These are phyloP conservation scores for Melanotaenia duboulayi DNA, from an alignment of 2,113 vertebrate species.

Conservation along the genomic window DNA sequence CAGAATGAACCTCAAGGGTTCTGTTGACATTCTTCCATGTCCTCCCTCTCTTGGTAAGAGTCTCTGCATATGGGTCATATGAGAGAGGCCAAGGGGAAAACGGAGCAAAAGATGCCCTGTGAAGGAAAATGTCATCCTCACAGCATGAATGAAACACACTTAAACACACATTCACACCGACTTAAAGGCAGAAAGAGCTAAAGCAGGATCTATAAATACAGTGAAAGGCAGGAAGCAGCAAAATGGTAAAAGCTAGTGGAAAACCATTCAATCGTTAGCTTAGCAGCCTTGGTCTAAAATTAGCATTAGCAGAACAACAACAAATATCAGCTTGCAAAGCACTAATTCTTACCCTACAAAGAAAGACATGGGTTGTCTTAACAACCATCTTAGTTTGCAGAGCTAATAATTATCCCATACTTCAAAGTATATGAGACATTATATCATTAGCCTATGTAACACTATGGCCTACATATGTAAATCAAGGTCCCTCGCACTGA, in stretches of 20 bases:
- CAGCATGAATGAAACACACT: slow-evolving; percentile 35
- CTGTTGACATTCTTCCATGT: slow-evolving; percentile 74
- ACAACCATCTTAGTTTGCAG: slow-evolving; percentile 31
- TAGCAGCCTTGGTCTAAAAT: slow-evolving; percentile 58
- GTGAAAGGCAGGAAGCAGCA: slow-evolving; percentile 44
- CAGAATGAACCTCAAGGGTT: slow-evolving; percentile 57
- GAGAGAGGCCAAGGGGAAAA: slow-evolving; percentile 64
- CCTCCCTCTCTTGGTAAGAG: slow-evolving; percentile 47
- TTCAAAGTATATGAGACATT: slow-evolving; percentile 51
- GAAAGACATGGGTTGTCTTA: slow-evolving; percentile 22
- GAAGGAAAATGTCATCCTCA: slow-evolving; percentile 66
- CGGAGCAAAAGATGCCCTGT: slow-evolving; percentile 42
- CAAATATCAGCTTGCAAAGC: slow-evolving; percentile 8
- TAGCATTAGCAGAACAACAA: slow-evolving; percentile 17
- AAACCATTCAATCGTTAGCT: slow-evolving; percentile 57
- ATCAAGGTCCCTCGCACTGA: slow-evolving; percentile 44
- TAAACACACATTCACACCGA: slow-evolving; percentile 1
- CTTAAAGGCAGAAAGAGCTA: slow-evolving; percentile 6
- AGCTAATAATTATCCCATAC: slow-evolving; percentile 30
- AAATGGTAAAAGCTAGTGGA: slow-evolving; percentile 57
- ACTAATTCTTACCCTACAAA: slow-evolving; percentile 34
- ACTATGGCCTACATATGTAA: slow-evolving; percentile 52
- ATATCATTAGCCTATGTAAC: slow-evolving; percentile 56
- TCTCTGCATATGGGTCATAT: slow-evolving; percentile 63
- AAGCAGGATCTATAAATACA: slow-evolving; percentile 60